Evolutionary conservation across 2,113 vertebrate species (phyloP), one percentile per base, ranked within the genome.

Genomic region (Lichenostomus cassidix): DNA sequence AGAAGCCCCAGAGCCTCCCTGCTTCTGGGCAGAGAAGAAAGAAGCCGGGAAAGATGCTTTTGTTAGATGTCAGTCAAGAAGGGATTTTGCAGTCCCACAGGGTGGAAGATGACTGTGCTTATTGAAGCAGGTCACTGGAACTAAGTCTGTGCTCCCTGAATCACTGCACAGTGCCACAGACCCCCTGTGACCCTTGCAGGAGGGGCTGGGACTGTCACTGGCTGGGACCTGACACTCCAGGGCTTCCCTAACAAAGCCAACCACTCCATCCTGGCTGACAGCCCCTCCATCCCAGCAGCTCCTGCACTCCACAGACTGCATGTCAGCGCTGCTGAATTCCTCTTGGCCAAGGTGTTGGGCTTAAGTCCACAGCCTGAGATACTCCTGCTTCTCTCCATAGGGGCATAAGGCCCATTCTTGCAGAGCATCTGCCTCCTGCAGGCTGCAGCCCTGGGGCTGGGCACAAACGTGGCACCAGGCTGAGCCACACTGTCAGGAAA

Each of bases 281-380:
- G 3, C 14, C 9, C 10, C 10, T 76, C 39, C n/a, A 27, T 21
- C 59, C 77, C 87, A 64, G 68, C 39, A 90, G 49, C 75, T 49
- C 39, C 69, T 39, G 31, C 67, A 7, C 42, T 50, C 25, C 41
- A 12, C 19, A 11, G n/a, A 44, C 20, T 39, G n/a, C 31, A 2
- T 0, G 5, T 10, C 62, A 63, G 62, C 0, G 0, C 65, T 44
- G 75, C 49, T 3, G 6, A 23, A 28, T 37, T 49, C 89, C 55
- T 25, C 39, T 3, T 56, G 53, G 41, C 58, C 53, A 5, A 39
- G 62, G 35, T 12, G 12, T 2, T 79, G 70, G 58, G 67, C 59
- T 58, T 62, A 20, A 46, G 64, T 46, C 24, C 78, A n/a, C 28
- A 82, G 65, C 27, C 69, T 19, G 42, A 78, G 62, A 17, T 19